Base-by-base conservation (phyloP, 2,888 invertebrate species). In the Heliconius charithonia region DNA sequence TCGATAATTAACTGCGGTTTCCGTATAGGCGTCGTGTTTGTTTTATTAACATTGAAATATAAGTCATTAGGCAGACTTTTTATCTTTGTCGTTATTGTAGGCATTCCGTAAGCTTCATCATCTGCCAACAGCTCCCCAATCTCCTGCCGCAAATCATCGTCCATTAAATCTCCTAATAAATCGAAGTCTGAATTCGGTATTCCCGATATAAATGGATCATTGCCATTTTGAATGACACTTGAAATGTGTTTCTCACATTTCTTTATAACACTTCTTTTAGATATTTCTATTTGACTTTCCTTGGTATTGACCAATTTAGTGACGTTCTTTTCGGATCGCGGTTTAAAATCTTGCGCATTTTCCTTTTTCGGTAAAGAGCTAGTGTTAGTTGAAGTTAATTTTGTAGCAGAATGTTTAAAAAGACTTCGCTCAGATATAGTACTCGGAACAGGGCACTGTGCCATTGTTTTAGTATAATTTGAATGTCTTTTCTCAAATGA, bases 141-240 rank as follows among this genome's bases (percentile, higher is more conserved):
- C 90, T 96, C 90, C 91, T 94, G 85, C 78, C 89, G 87, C 79
- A 92, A 86, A 82, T 92, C 95, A 82, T 93, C 94, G 84, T 91
- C 95, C 89, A 92, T 93, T 79, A 92, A 87, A 88, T 94, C 95
- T 80, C 93, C 94, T 80, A 95, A 82, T n/a, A 93, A 85, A 82
- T 93, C 93, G 80, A 93, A 93, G 82, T 94, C 94, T 12, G 92
- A 90, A 84, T 90, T 92, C 1, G 84, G 89, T 82, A 92, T 89
- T 2, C 91, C 90, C 3, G 93, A 89, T 84, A 90, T 89, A 79
- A 91, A 90, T n/a, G 91, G 89, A 83, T 92, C 90, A 29, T 85
- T 86, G 80, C 75, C 72, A 78, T 81, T 81, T 71, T 76, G 83
- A 32, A 74, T 81, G 41, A 81, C 65, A 79, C 69, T 73, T 45